Evolutionary conservation across 2,888 invertebrate species (phyloP).

Genomic region (Ichneumon xanthorius): DNA sequence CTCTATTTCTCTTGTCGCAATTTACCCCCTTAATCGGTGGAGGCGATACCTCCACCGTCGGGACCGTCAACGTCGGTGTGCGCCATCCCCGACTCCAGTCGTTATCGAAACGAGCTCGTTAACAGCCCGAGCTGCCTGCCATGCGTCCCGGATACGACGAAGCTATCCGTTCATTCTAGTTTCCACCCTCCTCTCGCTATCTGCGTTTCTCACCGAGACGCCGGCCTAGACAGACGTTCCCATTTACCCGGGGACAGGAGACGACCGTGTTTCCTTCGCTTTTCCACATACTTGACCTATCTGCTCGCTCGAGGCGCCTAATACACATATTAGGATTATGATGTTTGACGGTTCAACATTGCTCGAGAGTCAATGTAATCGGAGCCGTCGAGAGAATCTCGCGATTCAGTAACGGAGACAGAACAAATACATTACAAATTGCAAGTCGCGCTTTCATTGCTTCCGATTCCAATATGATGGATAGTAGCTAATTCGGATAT

Average conservation of each 20-base stretch:
- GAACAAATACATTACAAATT: background rate
- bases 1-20: background rate
- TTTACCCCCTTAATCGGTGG: slow-evolving; percentile 12
- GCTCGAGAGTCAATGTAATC: background rate
- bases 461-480: background rate
- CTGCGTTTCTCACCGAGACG: slow-evolving; percentile 14
- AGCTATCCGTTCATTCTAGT: slow-evolving; percentile 54
- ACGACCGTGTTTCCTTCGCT: slow-evolving; percentile 45
- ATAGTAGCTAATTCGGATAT: background rate
- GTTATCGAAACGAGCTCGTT: slow-evolving; percentile 65
- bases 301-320: background rate
- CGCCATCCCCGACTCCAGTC: slow-evolving; percentile 41
- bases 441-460: background rate
- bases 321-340: slow-evolving; percentile 10
- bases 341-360: background rate
- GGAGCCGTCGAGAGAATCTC: background rate
- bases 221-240: slow-evolving; percentile 49
- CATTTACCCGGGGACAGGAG: slow-evolving; percentile 42
- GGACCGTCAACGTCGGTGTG: slow-evolving; percentile 14
- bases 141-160: slow-evolving; percentile 47
- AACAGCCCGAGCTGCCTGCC: slow-evolving; percentile 50
- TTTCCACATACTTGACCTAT: slow-evolving; percentile 34
- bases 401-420: background rate
- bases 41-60: background rate
- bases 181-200: slow-evolving; percentile 5